Percentiles rank a stretch among this genome's conserved stretches.
These are phyloP conservation scores for Centropus unirufus DNA, from an alignment of 2,113 vertebrate species.

Conservation along the genomic window DNA sequence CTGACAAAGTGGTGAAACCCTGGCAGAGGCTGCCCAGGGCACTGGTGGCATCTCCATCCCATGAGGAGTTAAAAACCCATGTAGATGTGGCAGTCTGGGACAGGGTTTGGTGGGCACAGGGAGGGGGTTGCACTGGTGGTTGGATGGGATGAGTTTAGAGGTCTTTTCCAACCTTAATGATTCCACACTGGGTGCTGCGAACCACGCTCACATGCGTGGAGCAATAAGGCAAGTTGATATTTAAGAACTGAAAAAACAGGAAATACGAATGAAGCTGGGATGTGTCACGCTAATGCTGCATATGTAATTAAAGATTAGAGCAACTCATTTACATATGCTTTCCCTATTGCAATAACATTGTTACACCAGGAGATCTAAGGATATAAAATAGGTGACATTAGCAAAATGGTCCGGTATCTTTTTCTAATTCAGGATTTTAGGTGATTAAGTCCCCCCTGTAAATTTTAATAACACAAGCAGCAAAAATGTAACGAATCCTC, in stretches of 20 bases:
- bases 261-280: not conserved
- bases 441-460: not conserved
- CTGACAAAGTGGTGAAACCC: too few species aligned
- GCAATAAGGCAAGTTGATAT: not conserved
- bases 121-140: too few species aligned
- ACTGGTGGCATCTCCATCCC: too few species aligned
- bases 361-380: not conserved
- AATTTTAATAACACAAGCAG: not conserved
- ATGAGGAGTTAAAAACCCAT: too few species aligned
- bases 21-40: too few species aligned
- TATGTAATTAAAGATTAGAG: not conserved
- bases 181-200: not conserved
- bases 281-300: not conserved
- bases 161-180: too few species aligned
- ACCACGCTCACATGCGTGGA: rapidly evolving
- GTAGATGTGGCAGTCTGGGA: too few species aligned
- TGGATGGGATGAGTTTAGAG: too few species aligned
- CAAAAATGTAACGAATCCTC: not conserved
- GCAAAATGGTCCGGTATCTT: not conserved
- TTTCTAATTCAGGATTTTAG: not conserved
- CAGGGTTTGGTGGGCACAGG: too few species aligned
- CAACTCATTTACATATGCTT: not conserved
- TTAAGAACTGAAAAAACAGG: not conserved
- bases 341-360: not conserved
- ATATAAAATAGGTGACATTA: not conserved